Evolutionary conservation across 1,140 invertebrate genomes (phyloP), one percentile per base, ranked within the genome.

Genomic region (Scaptomyza pallida): DNA sequence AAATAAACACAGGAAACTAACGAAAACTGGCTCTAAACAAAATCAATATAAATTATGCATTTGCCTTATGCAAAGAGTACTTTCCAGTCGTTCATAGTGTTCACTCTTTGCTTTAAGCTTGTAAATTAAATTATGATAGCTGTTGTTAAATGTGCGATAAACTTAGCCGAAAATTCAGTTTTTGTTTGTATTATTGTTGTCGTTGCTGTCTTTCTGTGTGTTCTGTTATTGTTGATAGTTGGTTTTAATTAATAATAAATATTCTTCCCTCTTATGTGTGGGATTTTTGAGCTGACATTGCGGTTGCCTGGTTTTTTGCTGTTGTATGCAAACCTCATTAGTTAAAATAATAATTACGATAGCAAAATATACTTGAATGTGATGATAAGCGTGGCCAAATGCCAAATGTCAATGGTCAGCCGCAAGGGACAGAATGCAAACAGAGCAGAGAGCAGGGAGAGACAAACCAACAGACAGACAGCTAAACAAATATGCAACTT

Each of bases 231-330:
- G 76, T 74, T 80, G 68, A 72, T 75, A 68, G 55, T 65, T 70
- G 79, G 71, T 78, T 82, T 82, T 83, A 85, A 85, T 80, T 86
- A 86, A 86, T 77, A 80, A 73, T 76, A 76, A 86, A 51, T 35
- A 82, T 74, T 74, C n/a, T n/a, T n/a, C n/a, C n/a, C n/a, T 69
- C 45, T 51, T 57, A 60, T 56, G 65, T 57, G 50, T 73, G n/a
- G 30, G 3, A 4, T 51, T 41, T 37, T 44, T 62, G 9, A 19
- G 37, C 23, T 15, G 37, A 50, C 9, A 21, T 10, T 79, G 77
- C 61, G 67, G 54, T 69, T 33, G 57, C 41, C 6, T 30, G 35
- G 3, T 80, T 77, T 54, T 61, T n/a, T n/a, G 54, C 64, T 37
- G 52, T 45, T 69, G 52, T 35, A 56, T 48, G 51, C 17, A 70